Evolutionary conservation across 2,113 vertebrate genomes (phyloP).

Genomic region (Sturnira hondurensis): DNA sequence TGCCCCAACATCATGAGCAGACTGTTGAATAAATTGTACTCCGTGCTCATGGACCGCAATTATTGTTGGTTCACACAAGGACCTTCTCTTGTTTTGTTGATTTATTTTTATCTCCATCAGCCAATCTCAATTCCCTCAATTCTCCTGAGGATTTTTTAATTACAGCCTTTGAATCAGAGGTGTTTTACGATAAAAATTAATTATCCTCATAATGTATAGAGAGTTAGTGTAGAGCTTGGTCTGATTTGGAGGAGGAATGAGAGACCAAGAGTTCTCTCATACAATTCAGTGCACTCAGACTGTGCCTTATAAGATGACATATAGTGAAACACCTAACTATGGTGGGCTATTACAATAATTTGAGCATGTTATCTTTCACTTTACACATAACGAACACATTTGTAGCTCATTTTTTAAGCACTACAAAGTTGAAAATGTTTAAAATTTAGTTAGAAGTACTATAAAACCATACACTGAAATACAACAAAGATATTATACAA

Average conservation of each 20-base stretch:
- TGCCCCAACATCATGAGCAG: not conserved
- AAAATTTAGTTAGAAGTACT: not conserved
- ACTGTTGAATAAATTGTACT: not conserved
- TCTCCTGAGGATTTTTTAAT: not conserved
- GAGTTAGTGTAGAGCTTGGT: not conserved
- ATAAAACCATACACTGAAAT: not conserved
- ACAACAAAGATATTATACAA: not conserved
- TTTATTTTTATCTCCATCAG: conserved; percentile 16
- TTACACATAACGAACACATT: not conserved
- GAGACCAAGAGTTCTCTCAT: not conserved
- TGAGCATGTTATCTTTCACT: not conserved
- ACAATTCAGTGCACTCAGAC: not conserved
- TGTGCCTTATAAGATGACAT: not conserved
- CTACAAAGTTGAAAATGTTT: not conserved
- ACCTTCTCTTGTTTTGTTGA: not conserved
- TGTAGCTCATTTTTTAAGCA: not conserved
- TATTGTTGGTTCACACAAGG: not conserved
- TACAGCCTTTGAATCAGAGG: not conserved
- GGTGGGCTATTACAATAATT: not conserved
- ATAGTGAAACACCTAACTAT: not conserved
- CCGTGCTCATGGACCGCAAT: not conserved
- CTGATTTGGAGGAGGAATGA: not conserved
- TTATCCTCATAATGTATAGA: not conserved
- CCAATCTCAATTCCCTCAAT: not conserved
- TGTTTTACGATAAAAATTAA: conserved; percentile 47